These are phyloP conservation scores for Cheirogaleus major DNA, from an alignment of 2,797 vertebrate genomes.

Conservation along the genomic window DNA sequence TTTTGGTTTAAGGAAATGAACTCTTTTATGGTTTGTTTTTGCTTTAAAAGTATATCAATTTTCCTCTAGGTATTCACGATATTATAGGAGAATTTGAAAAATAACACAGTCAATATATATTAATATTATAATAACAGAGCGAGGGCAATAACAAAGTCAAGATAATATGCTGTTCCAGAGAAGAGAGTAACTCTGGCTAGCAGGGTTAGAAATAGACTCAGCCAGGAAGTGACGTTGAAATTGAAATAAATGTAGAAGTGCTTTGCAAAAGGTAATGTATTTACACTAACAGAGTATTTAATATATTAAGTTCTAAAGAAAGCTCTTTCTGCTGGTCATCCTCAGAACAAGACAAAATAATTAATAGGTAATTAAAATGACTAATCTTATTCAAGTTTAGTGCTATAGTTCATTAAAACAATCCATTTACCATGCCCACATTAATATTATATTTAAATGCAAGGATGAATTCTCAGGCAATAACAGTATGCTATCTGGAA, in stretches of 20 bases:
- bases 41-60: background rate
- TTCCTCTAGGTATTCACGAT: background rate
- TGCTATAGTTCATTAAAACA: background rate
- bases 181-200: background rate
- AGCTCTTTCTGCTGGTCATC: background rate
- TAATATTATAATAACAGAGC: background rate
- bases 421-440: background rate
- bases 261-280: background rate
- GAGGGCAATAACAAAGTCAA: background rate
- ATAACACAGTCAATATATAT: background rate
- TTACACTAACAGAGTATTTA: background rate
- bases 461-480: background rate
- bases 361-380: background rate
- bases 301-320: background rate
- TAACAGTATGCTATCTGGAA: background rate
- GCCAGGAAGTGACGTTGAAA: background rate
- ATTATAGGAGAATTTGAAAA: background rate
- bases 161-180: background rate
- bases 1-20: background rate
- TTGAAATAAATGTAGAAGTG: background rate
- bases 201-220: background rate
- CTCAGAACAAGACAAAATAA: background rate
- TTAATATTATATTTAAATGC: background rate
- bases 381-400: background rate
- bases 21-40: background rate